phyloP scores from a whole-genome alignment of 2,113 vertebrate species.

The Lepus americanus region DNA sequence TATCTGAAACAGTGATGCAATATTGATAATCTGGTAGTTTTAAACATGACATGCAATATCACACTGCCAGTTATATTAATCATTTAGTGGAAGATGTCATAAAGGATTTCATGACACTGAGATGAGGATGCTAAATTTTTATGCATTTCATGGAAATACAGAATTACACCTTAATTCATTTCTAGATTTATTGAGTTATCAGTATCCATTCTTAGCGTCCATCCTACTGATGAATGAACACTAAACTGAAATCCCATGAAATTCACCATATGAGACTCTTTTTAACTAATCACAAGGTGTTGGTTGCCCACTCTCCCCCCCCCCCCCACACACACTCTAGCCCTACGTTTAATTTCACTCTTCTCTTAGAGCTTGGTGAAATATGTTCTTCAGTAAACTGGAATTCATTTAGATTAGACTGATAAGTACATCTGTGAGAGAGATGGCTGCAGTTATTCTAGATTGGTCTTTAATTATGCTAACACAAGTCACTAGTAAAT shows the following conservation, averaged over 20 bases:
- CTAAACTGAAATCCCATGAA: not conserved
- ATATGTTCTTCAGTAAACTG: not conserved
- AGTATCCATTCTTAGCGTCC: not conserved
- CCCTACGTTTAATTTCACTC: not conserved
- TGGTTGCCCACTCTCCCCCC: not conserved
- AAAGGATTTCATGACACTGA: not conserved
- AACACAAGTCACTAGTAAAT: not conserved
- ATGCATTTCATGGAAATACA: not conserved
- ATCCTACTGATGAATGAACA: not conserved
- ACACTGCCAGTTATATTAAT: not conserved
- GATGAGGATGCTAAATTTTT: not conserved
- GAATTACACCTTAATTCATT: not conserved
- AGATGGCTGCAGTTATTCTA: not conserved
- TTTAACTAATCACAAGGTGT: not conserved
- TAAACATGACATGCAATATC: not conserved
- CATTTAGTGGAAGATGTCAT: not conserved
- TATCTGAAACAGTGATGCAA: not conserved
- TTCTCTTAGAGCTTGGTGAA: not conserved
- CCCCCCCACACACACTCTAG: not conserved
- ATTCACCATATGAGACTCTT: not conserved
- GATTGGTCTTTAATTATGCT: not conserved
- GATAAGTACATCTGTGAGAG: not conserved
- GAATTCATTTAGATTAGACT: not conserved
- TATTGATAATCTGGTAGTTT: not conserved
- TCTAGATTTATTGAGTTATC: not conserved